Conservation (phyloP, 2,888 invertebrate species). For the Athrips mouffetella region DNA sequence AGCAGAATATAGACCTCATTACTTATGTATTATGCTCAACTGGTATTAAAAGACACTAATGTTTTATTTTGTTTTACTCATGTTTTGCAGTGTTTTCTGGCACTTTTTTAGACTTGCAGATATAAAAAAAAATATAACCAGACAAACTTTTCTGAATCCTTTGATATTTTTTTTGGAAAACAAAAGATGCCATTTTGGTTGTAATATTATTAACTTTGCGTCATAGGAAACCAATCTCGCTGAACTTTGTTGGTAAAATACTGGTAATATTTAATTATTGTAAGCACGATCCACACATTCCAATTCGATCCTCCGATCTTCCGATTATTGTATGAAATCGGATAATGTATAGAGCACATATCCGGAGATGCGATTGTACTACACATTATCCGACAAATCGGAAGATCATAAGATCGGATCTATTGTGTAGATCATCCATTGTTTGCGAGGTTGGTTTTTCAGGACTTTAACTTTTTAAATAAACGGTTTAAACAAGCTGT, state of each 20-base stretch:
- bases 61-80: constrained; percentile 13
- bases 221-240: background rate
- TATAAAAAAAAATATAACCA: too few relatives aligned
- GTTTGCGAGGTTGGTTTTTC: background rate
- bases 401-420: background rate
- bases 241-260: too few relatives aligned
- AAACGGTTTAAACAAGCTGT: constrained; percentile 38
- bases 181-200: constrained; percentile 43
- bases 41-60: constrained; percentile 33
- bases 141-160: constrained; percentile 8
- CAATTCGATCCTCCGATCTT: too few relatives aligned
- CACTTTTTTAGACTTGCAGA: background rate
- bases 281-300: too few relatives aligned
- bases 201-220: constrained; percentile 33
- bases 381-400: background rate
- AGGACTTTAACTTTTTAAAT: constrained; percentile 4
- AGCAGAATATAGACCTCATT: constrained; percentile 19
- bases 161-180: constrained; percentile 2
- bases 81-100: constrained; percentile 7
- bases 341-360: too few relatives aligned
- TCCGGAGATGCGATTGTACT: too few relatives aligned
- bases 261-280: too few relatives aligned
- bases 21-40: constrained; percentile 36
- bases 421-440: too few relatives aligned
- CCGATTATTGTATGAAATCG: too few relatives aligned